A percentile compares a stretch with the other conserved stretches of the same genome.
phyloP scores from a whole-genome alignment of 2,888 invertebrate genomes.

The Melanostoma mellinum region DNA sequence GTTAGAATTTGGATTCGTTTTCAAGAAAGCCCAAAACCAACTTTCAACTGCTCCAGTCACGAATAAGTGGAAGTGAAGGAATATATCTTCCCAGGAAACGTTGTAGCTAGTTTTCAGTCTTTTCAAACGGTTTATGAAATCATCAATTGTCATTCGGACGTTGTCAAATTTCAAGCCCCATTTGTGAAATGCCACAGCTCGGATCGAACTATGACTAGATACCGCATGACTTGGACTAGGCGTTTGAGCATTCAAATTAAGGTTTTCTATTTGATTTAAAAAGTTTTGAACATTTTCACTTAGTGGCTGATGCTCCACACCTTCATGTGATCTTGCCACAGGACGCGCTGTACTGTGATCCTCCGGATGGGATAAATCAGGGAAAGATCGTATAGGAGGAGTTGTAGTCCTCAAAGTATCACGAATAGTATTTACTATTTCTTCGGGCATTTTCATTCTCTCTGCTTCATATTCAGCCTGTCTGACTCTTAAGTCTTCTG shows the following conservation, averaged over 20 bases:
- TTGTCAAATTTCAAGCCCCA: conserved; percentile 17
- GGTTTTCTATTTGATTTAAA: background rate
- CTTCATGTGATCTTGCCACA: background rate
- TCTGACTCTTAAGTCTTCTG: background rate
- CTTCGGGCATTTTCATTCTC: background rate
- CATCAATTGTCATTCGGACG: conserved; percentile 5
- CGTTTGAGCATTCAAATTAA: background rate
- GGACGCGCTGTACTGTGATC: background rate
- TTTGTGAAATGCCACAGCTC: conserved; percentile 3
- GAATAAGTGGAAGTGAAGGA: conserved; percentile 9
- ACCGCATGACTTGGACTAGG: background rate
- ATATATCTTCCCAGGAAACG: conserved; percentile 13
- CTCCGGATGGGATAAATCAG: background rate
- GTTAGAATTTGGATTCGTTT: conserved; percentile 11
- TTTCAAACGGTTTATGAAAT: background rate
- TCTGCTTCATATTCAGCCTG: background rate
- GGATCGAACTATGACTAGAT: background rate
- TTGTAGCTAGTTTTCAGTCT: background rate
- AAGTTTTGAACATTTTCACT: conserved; percentile 6
- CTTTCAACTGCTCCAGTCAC: background rate
- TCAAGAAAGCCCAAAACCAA: conserved; percentile 15
- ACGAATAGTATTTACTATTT: background rate
- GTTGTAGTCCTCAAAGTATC: background rate
- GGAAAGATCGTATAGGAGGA: background rate
- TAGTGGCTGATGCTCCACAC: background rate